Evolutionary conservation across 2,113 vertebrate species (phyloP).

Genomic region (Phainopepla nitens): DNA sequence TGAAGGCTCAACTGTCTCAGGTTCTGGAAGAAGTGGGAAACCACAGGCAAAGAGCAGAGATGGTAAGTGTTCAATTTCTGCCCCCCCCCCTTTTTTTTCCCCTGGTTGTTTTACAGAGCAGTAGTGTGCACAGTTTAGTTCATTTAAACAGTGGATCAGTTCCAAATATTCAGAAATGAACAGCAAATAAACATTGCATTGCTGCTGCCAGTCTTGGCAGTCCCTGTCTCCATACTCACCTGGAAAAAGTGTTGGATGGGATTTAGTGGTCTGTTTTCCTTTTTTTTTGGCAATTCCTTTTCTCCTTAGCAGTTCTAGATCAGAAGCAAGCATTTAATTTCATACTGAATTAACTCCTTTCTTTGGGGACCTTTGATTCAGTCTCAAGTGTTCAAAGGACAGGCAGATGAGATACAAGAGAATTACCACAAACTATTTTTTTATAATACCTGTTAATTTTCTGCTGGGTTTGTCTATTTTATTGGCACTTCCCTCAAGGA

Average conservation of each 20-base stretch:
- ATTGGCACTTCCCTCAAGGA: neutral
- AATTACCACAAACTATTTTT: neutral
- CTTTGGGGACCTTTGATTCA: neutral
- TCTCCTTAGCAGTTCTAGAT: neutral
- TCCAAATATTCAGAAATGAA: neutral
- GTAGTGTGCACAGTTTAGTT: neutral
- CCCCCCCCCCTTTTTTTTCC: rapidly evolving
- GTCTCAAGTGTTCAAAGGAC: neutral
- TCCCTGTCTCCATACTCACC: neutral
- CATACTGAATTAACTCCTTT: constrained; percentile 1
- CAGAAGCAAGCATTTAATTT: constrained; percentile 20
- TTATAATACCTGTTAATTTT: constrained; percentile 1
- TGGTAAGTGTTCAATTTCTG: constrained; percentile 71
- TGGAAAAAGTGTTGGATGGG: neutral
- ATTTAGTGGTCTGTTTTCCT: neutral
- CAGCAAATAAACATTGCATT: neutral
- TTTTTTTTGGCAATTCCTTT: neutral
- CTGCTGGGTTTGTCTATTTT: neutral
- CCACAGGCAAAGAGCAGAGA: constrained; percentile 86
- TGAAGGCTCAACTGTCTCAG: constrained; percentile 84
- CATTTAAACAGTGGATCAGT: neutral
- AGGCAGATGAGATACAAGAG: neutral
- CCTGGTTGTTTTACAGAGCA: neutral
- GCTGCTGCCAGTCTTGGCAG: neutral
- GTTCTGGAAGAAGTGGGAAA: constrained; percentile 83